A percentile compares a stretch with the other conserved stretches of the same genome.
Conservation (phyloP, 2,113 vertebrate genomes). For the Petroica traversi region DNA sequence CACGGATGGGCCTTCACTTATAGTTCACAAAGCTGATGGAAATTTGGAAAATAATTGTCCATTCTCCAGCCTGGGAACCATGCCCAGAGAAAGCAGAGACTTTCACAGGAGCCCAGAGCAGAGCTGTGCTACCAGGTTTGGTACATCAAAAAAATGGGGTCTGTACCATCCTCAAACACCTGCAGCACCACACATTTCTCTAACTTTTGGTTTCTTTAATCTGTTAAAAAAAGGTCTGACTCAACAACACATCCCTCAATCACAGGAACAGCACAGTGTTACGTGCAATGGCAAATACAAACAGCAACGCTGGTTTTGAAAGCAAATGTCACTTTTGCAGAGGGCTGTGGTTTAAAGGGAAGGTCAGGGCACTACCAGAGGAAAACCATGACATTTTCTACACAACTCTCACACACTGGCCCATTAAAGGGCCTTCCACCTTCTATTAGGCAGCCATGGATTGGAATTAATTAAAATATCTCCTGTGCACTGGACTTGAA, state of each 20-base stretch:
- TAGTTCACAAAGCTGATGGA: background rate
- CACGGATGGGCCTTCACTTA: background rate
- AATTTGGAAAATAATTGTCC: background rate
- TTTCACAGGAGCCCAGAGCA: background rate
- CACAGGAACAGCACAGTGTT: background rate
- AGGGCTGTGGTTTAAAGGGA: background rate
- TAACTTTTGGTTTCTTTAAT: background rate
- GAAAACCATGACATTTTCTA: background rate
- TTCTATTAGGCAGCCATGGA: background rate
- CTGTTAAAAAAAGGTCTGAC: background rate
- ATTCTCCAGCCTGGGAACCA: background rate
- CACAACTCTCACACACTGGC: background rate
- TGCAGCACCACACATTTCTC: background rate
- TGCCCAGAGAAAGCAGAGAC: background rate
- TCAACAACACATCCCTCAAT: background rate
- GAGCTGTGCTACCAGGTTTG: background rate
- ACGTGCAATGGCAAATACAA: background rate
- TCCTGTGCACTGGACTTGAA: background rate
- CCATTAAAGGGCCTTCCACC: background rate
- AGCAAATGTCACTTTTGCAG: background rate
- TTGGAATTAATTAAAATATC: background rate
- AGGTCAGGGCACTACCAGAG: background rate
- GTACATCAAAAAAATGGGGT: background rate
- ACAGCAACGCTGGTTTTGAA: background rate
- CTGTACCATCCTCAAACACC: background rate